Base-by-base conservation (phyloP, 2,797 vertebrate species). In the Notolabrus celidotus region DNA sequence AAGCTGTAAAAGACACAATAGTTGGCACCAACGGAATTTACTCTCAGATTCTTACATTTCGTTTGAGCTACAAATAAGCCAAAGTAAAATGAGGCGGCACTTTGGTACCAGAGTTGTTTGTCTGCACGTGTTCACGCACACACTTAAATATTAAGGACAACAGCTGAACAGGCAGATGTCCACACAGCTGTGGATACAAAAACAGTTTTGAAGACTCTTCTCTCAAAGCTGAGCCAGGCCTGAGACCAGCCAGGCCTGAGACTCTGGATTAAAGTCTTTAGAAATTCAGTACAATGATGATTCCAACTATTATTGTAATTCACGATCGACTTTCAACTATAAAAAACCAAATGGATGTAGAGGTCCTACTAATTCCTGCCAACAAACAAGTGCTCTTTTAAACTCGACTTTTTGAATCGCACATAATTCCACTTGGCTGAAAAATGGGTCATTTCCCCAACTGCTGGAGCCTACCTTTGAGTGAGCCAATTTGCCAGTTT, bases 401-500 rank as follows among this genome's bases (percentile, higher is more conserved):
- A 63, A 49, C 25, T 52, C 9, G 33, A 63, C 63, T 56, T 77
- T 79, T 70, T 43, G 17, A 71, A 74, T 71, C 23, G 23, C 53
- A 60, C 20, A 66, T 67, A 72, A 83, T 78, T 85, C 71, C 53
- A 46, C 68, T 83, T 77, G 61, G 80, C 63, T 71, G 36, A 43
- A 78, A 88, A 91, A 76, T 87, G 78, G 78, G 80, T 83, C 65
- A 84, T 83, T 83, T 87, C 79, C 69, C 65, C 71, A 58, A 74
- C 63, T 23, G 66, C 74, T 73, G 20, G 15, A 46, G 55, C 73
- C 81, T 77, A 82, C 59, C 79, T 86, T 70, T 78, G 83, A 88
- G 52, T 71, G 67, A 81, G 89, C 80, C 81, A 89, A 90, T 89
- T 91, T 88, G 74, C 68, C 82, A 33, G 36, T 76, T 87, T 90